phyloP scores from a whole-genome alignment of 1,140 invertebrate genomes.

The Helicoverpa armigera region DNA sequence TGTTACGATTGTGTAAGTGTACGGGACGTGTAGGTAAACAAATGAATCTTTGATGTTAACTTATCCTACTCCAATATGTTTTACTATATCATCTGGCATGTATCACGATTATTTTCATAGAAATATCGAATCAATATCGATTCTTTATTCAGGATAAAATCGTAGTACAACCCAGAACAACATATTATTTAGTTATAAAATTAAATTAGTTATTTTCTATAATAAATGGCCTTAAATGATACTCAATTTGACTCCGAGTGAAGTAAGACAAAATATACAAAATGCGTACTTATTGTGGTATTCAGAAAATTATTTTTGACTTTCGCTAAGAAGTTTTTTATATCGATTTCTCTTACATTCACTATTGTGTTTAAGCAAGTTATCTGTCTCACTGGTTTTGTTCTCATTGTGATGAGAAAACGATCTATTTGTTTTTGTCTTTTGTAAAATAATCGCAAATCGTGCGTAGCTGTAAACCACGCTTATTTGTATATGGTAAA shows the following conservation, averaged over 20 bases:
- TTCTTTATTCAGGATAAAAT: neutral
- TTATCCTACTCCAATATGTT: neutral
- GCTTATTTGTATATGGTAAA: no score
- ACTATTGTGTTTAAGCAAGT: no score
- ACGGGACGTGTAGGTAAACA: slow-evolving; percentile 10
- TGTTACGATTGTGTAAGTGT: slow-evolving; percentile 7
- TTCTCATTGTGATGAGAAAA: no score
- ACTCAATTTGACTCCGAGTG: slow-evolving; percentile 26
- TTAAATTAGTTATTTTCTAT: slow-evolving; percentile 15
- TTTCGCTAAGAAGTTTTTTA: no score
- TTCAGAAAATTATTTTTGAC: no score
- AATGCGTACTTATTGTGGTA: slow-evolving; percentile 7
- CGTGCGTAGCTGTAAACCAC: neutral
- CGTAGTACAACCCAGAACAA: neutral
- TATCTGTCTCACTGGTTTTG: no score
- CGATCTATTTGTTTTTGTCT: no score
- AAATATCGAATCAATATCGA: neutral
- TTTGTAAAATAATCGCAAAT: neutral
- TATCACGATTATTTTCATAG: neutral
- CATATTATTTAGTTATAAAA: slow-evolving; percentile 29
- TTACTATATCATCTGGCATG: neutral
- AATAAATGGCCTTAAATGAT: slow-evolving; percentile 31
- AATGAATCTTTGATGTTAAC: slow-evolving; percentile 1
- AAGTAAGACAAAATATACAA: neutral
- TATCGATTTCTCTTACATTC: no score